A percentile compares a stretch with the other conserved stretches of the same genome.
Conservation (phyloP, 2,113 vertebrate genomes). For the Daubentonia madagascariensis region DNA sequence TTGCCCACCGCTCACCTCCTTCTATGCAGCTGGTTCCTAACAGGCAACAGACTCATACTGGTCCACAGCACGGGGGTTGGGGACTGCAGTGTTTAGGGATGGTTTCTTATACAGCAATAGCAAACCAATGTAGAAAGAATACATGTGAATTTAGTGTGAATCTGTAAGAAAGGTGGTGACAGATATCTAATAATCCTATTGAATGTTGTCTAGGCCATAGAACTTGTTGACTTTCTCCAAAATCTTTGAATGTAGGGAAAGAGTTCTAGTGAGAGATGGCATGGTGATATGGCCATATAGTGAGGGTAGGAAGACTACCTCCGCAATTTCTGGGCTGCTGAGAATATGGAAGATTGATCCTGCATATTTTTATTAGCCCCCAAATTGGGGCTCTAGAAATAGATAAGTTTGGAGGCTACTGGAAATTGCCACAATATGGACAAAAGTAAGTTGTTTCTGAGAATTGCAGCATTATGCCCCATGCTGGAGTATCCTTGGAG, state of each 20-base stretch:
- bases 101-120: neutral
- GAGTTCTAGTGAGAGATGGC: neutral
- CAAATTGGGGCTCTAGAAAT: neutral
- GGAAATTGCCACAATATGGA: neutral
- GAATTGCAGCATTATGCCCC: neutral
- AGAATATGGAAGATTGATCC: neutral
- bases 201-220: neutral
- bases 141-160: neutral
- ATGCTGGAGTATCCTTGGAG: neutral
- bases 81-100: neutral
- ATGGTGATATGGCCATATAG: neutral
- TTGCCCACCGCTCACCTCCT: too few relatives aligned
- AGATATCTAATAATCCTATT: neutral
- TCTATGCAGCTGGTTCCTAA: too few relatives aligned
- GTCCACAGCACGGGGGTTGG: rapidly evolving
- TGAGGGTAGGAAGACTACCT: neutral
- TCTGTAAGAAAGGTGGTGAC: neutral
- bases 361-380: neutral
- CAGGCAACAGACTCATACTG: too few relatives aligned
- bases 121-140: neutral
- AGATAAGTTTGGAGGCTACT: neutral
- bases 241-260: neutral
- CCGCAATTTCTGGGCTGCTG: neutral
- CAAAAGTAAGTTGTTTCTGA: neutral
- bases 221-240: neutral